Evolutionary conservation across 2,797 vertebrate species (phyloP).

Genomic region (Diplodus puntazzo): DNA sequence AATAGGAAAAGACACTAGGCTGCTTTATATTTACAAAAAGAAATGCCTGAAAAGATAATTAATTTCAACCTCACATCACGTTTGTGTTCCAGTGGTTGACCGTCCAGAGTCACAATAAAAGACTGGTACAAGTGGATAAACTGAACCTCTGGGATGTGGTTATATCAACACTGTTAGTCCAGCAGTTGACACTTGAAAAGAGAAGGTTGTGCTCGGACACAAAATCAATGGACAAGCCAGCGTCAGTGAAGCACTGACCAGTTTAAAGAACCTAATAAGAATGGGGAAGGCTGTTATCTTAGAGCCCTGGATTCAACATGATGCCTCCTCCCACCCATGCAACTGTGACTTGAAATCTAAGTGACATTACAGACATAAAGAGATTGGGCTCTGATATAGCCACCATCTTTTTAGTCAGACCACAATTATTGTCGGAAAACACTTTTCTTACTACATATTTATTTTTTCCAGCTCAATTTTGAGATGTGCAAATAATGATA

Average conservation of each 20-base stretch:
- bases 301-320: conserved; percentile 28
- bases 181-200: conserved; percentile 67
- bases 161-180: conserved; percentile 20
- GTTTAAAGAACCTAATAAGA: conserved; percentile 30
- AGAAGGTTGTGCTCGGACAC: conserved; percentile 91
- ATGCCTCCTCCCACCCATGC: neutral
- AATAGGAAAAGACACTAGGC: conserved; percentile 45
- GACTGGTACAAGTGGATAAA: conserved; percentile 50
- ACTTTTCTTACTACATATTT: conserved; percentile 24
- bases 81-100: conserved; percentile 26
- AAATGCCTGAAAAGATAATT: conserved; percentile 40
- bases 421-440: conserved; percentile 5
- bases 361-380: conserved; percentile 36
- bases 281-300: conserved; percentile 3
- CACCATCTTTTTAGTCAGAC: neutral
- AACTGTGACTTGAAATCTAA: conserved; percentile 35
- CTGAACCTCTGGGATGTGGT: conserved; percentile 30
- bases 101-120: conserved; percentile 36
- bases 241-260: conserved; percentile 44
- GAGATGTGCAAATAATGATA: conserved; percentile 35
- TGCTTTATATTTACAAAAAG: conserved; percentile 20
- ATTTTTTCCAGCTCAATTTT: conserved; percentile 34
- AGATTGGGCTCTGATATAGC: conserved; percentile 13
- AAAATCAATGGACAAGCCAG: conserved; percentile 88
- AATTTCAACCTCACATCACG: conserved; percentile 15